Evolutionary conservation across 2,888 invertebrate species (phyloP).

Genomic region (Nomada goodeniana): DNA sequence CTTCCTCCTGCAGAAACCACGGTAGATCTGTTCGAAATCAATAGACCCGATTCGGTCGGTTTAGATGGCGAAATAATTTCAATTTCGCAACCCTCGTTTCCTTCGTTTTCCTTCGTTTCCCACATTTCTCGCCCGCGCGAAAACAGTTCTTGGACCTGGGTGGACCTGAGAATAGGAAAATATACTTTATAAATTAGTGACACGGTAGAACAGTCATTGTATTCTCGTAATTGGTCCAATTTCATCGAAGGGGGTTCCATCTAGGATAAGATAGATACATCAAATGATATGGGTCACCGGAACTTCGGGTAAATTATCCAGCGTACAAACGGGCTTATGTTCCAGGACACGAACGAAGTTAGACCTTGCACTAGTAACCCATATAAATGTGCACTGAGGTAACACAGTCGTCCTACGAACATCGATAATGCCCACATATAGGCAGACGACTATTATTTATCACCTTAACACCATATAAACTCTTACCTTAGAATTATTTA

Average conservation of each 20-base stretch:
- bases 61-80: slow-evolving; percentile 34
- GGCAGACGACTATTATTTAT: slow-evolving; percentile 16
- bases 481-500: slow-evolving; percentile 32
- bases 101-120: no score
- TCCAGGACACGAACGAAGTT: slow-evolving; percentile 62
- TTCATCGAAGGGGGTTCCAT: neutral
- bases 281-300: slow-evolving; percentile 69
- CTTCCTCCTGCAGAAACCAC: slow-evolving; percentile 63
- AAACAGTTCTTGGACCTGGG: neutral
- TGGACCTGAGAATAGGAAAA: no score
- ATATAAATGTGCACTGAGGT: slow-evolving; percentile 65
- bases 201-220: neutral
- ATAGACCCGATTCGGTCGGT: slow-evolving; percentile 56
- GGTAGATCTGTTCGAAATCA: slow-evolving; percentile 57
- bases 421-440: slow-evolving; percentile 58
- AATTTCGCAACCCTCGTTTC: slow-evolving; percentile 21
- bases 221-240: neutral
- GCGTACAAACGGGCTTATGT: slow-evolving; percentile 58
- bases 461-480: neutral
- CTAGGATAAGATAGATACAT: slow-evolving; percentile 4
- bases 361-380: slow-evolving; percentile 73
- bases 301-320: slow-evolving; percentile 62
- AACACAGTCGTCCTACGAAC: slow-evolving; percentile 65
- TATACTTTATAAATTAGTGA: no score
- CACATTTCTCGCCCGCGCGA: no score